These are phyloP conservation scores for Pyrocoelia pectoralis DNA, from an alignment of 2,888 invertebrate genomes.

Conservation along the genomic window DNA sequence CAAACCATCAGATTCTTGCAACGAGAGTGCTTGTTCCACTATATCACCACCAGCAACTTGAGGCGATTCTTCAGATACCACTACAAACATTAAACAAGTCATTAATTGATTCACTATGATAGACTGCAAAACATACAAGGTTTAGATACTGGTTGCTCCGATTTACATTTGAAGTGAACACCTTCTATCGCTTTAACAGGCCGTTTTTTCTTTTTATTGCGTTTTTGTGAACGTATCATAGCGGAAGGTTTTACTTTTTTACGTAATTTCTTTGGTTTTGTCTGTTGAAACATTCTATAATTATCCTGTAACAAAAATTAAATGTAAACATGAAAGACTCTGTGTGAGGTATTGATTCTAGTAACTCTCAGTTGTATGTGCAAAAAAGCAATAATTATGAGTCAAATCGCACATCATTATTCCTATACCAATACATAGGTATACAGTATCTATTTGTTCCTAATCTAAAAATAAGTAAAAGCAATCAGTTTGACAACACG, in stretches of 20 bases:
- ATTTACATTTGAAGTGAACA: conserved; percentile 36
- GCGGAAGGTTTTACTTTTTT: conserved; percentile 68
- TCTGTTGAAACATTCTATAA: conserved; percentile 79
- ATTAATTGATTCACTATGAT: background rate
- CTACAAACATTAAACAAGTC: conserved; percentile 11
- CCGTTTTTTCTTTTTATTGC: conserved; percentile 63
- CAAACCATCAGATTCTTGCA: conserved; percentile 67
- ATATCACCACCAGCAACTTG: conserved; percentile 57
- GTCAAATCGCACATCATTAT: no score
- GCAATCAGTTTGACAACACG: no score
- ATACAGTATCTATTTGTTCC: no score
- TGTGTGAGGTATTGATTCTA: no score
- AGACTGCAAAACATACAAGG: conserved; percentile 9
- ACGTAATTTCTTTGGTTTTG: conserved; percentile 74
- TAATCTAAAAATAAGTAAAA: no score
- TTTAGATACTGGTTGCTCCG: conserved; percentile 12
- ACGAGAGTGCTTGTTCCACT: conserved; percentile 66
- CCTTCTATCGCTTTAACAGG: conserved; percentile 44
- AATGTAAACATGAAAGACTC: no score
- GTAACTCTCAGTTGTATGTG: no score
- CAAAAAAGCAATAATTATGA: no score
- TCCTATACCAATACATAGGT: no score
- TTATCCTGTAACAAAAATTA: conserved; percentile 70
- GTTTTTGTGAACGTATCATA: conserved; percentile 65
- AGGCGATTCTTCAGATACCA: conserved; percentile 47